Percentiles rank a stretch among this genome's conserved stretches.
Evolutionary conservation across 2,888 invertebrate species (phyloP).

Genomic region (Belgica antarctica): DNA sequence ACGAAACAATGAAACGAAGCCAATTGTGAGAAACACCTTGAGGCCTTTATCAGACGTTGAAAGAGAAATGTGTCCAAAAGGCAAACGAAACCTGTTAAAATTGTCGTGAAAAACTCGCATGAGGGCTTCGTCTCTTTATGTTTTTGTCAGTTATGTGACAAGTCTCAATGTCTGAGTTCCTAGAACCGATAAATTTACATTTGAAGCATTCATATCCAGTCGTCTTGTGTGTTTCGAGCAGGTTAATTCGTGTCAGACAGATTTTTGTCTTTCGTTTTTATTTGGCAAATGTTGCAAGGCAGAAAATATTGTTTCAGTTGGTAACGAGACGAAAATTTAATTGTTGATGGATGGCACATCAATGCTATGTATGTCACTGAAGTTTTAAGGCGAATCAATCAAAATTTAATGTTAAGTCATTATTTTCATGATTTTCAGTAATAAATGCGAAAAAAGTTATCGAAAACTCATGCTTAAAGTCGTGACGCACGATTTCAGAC

Average conservation of each 20-base stretch:
- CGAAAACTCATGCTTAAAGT: too few relatives aligned
- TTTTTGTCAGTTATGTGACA: conserved; percentile 15
- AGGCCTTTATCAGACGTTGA: not conserved
- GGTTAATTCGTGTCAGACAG: conserved; percentile 24
- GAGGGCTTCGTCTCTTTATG: too few relatives aligned
- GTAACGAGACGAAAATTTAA: too few relatives aligned
- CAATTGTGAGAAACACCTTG: not conserved
- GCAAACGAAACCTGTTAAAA: not conserved
- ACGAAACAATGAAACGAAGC: not conserved
- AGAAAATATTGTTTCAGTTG: too few relatives aligned
- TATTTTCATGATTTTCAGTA: too few relatives aligned
- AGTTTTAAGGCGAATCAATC: too few relatives aligned
- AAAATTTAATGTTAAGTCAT: too few relatives aligned
- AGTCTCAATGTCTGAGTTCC: conserved; percentile 7
- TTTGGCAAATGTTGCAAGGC: too few relatives aligned
- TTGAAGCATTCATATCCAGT: not conserved
- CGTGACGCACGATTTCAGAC: not conserved
- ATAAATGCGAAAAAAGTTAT: too few relatives aligned
- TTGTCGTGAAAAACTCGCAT: not conserved
- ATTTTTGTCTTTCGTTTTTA: conserved; percentile 19
- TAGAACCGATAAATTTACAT: conserved; percentile 19
- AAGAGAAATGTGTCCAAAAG: not conserved
- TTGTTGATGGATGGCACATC: too few relatives aligned
- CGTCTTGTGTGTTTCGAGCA: conserved; percentile 6
- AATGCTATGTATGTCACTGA: too few relatives aligned